Base-by-base conservation (phyloP, 1,140 invertebrate genomes). In the Holotrichia oblita region DNA sequence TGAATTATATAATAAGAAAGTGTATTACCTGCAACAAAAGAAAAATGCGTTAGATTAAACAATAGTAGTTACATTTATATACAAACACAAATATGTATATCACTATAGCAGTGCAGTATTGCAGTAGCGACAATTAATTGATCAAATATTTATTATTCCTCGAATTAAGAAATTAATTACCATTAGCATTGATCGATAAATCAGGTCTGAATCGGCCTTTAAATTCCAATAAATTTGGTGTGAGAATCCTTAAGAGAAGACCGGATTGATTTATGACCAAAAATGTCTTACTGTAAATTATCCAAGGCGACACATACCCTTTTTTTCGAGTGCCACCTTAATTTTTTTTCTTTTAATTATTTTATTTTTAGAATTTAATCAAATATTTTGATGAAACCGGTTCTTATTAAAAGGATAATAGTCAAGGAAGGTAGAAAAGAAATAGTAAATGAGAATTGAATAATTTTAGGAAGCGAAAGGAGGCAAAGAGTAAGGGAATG, bases 131-230 rank as follows among this genome's bases (percentile, higher is more conserved):
- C n/a, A 69, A 69, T 69, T 27, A 69, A 8, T 69, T 69, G 24
- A 69, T 69, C 61, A 20, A 14, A 7, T 7, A 24, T 22, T 69
- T 22, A 69, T 69, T 69, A 69, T 69, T 22, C 7, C 12, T 20
- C 10, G 17, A 20, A 69, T 27, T 27, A 27, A 69, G 22, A 69
- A 69, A 69, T 69, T 69, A 69, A 69, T 69, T 69, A 69, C 61
- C 61, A 34, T 34, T 34, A 14, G 12, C 61, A 12, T 69, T 22
- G 20, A 7, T 27, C 61, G 3, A 2, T 69, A 27, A 24, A 69
- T 27, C 61, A 69, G 17, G 48, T 55, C n/a, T 69, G 24, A 22
- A 69, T 22, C 61, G 12, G 22, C 44, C 44, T 69, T 69, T 55
- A 55, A 55, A 55, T 55, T 55, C 48, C 17, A 55, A 17, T 55